A percentile compares a stretch with the other conserved stretches of the same genome.
These are phyloP conservation scores for Podarcis raffonei DNA, from an alignment of 2,113 vertebrate species.

Conservation along the genomic window DNA sequence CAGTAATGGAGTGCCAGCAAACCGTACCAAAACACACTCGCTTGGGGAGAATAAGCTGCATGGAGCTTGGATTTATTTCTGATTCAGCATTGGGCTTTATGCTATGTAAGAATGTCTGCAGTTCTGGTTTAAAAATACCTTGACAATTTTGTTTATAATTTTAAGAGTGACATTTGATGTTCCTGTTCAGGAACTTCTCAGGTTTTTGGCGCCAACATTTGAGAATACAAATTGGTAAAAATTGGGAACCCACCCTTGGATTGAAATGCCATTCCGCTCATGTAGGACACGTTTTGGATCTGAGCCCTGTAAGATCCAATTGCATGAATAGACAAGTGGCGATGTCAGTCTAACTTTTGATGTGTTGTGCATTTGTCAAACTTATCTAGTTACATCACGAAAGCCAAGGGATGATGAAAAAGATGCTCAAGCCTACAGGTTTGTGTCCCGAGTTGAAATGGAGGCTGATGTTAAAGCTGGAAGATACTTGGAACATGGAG, in stretches of 20 bases:
- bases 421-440: conserved; percentile 93
- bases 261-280: not conserved
- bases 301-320: not conserved
- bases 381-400: conserved; percentile 89
- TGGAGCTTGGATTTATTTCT: not conserved
- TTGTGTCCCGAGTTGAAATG: conserved; percentile 91
- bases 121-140: not conserved
- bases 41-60: not conserved
- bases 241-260: not conserved
- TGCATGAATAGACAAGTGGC: not conserved
- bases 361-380: not conserved
- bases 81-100: not conserved
- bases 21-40: not conserved
- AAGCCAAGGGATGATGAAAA: conserved; percentile 92
- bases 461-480: conserved; percentile 93
- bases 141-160: not conserved
- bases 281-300: not conserved
- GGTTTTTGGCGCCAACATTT: not conserved
- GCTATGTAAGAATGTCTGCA: not conserved
- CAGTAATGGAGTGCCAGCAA: not conserved
- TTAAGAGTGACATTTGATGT: not conserved
- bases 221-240: not conserved
- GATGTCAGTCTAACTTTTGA: not conserved
- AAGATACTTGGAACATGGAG: conserved; percentile 94
- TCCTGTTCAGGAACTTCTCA: not conserved